A percentile compares a stretch with the other conserved stretches of the same genome.
Conservation (phyloP, 1,140 invertebrate species). For the Homalodisca vitripennis region DNA sequence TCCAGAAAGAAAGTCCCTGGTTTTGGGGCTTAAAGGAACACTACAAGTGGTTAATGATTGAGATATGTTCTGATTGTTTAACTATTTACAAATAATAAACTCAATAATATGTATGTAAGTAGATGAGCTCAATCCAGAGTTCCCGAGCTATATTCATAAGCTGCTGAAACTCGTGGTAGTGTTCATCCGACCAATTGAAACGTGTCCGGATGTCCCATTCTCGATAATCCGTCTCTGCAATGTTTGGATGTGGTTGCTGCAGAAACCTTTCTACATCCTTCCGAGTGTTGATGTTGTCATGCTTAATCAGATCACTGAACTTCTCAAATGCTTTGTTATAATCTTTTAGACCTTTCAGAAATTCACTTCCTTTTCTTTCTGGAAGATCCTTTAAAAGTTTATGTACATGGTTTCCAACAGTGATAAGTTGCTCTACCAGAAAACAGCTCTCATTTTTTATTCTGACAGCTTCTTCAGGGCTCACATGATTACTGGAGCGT, state of each 20-base stretch:
- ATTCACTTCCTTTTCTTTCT: not conserved
- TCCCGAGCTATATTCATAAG: not conserved
- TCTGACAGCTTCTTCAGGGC: no score
- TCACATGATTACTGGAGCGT: no score
- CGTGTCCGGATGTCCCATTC: not conserved
- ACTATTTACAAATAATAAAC: no score
- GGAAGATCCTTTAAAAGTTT: not conserved
- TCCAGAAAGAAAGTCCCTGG: no score
- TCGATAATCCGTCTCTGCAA: not conserved
- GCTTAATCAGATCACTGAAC: not conserved
- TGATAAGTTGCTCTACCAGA: not conserved
- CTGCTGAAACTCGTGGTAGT: not conserved
- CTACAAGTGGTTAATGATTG: no score
- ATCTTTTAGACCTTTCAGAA: not conserved
- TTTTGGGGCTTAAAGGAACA: no score
- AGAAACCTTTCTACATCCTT: not conserved
- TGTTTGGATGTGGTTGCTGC: slow-evolving; percentile 1
- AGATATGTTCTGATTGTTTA: no score
- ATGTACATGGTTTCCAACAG: not conserved
- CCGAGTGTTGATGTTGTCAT: not conserved
- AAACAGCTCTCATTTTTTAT: not conserved
- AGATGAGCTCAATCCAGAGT: not conserved
- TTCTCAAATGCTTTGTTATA: not conserved
- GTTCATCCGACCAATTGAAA: not conserved
- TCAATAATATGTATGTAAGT: slow-evolving; percentile 1